Evolutionary conservation across 2,113 vertebrate species (phyloP).

Genomic region (Coptodon rendalli): DNA sequence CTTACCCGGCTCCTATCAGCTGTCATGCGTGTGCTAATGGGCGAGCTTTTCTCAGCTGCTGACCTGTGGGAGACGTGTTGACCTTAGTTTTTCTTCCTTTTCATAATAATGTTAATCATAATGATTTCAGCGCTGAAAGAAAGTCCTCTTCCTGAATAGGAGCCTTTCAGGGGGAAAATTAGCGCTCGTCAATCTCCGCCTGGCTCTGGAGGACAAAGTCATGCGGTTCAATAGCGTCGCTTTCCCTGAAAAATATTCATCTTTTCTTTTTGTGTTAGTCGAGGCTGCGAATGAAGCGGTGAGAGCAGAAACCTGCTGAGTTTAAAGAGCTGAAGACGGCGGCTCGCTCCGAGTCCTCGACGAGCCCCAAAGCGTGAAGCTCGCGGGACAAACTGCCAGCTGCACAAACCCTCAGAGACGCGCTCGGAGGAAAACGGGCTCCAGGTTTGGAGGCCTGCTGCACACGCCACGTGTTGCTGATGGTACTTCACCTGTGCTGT

Average conservation of each 20-base stretch:
- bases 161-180: not conserved
- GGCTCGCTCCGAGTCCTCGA: not conserved
- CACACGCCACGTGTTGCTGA: not conserved
- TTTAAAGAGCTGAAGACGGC: not conserved
- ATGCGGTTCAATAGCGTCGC: not conserved
- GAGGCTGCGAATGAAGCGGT: not conserved
- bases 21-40: not conserved
- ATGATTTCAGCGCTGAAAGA: not conserved
- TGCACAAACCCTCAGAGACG: not conserved
- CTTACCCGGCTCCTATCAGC: not conserved
- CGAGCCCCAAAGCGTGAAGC: not conserved
- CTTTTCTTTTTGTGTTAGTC: not conserved
- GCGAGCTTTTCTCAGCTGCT: not conserved
- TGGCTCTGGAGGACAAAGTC: slow-evolving; percentile 8
- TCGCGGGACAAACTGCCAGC: not conserved
- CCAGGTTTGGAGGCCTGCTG: not conserved
- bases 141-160: not conserved
- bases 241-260: not conserved
- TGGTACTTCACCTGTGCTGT: not conserved
- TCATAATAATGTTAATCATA: not conserved
- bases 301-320: not conserved
- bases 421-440: not conserved
- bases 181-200: not conserved
- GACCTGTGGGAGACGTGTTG: slow-evolving; percentile 3
- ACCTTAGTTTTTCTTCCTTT: slow-evolving; percentile 3